These are phyloP conservation scores for Neodon shergylaensis DNA, from an alignment of 2,113 vertebrate genomes.

Conservation along the genomic window DNA sequence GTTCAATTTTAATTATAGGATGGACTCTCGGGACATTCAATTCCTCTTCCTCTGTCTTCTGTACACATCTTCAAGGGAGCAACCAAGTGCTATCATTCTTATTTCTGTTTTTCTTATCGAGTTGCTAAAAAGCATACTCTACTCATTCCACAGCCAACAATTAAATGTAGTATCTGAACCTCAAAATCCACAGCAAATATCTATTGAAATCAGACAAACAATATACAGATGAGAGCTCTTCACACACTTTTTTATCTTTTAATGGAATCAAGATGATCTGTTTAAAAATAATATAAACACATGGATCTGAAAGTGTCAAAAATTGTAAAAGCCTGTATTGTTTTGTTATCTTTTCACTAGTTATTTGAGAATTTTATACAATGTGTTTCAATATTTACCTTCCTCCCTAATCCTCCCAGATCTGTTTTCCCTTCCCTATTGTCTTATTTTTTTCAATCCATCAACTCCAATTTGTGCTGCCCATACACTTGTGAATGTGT, in stretches of 20 bases:
- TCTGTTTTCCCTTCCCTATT: background rate
- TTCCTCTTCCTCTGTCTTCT: background rate
- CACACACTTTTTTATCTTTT: background rate
- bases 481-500: background rate
- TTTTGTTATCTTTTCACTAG: background rate
- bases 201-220: constrained; percentile 16
- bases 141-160: background rate
- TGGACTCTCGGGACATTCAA: background rate
- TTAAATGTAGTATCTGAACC: background rate
- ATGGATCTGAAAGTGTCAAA: background rate
- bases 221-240: background rate
- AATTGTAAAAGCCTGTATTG: background rate
- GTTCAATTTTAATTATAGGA: background rate
- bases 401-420: background rate
- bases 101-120: background rate
- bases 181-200: background rate
- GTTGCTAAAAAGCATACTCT: background rate
- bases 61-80: background rate
- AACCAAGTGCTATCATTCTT: background rate
- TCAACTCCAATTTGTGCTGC: background rate
- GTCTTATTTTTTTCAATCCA: background rate
- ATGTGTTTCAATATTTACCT: background rate
- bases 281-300: background rate
- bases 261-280: background rate
- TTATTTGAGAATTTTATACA: background rate